Conservation (phyloP, 2,888 invertebrate genomes). For the Cotesia congregata region DNA sequence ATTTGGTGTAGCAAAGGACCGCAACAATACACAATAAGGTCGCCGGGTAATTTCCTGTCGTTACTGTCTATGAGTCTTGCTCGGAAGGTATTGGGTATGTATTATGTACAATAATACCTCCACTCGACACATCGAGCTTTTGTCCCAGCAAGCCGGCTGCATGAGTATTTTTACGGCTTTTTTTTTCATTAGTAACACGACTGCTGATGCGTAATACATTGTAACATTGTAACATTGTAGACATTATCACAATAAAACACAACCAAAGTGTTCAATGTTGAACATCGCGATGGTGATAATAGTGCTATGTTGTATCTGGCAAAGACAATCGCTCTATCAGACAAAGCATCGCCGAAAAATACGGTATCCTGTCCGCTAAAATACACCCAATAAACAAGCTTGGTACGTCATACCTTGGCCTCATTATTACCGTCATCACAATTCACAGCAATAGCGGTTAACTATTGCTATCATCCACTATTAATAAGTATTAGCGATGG, state of each 20-base stretch:
- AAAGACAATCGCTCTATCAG: conserved; percentile 28
- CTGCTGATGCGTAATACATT: conserved; percentile 20
- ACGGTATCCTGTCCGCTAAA: conserved; percentile 30
- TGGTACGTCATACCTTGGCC: no score
- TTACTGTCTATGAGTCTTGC: conserved; percentile 32
- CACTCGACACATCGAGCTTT: conserved; percentile 19
- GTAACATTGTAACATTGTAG: no score
- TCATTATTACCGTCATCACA: no score
- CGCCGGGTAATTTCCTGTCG: conserved; percentile 66
- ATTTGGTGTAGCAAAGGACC: conserved; percentile 43
- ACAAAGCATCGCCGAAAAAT: conserved; percentile 17
- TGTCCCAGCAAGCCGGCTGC: conserved; percentile 8
- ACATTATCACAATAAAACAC: no score
- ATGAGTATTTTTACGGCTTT: conserved; percentile 12
- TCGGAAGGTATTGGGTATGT: not conserved
- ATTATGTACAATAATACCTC: not conserved
- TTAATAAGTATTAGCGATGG: conserved; percentile 12
- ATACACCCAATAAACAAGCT: no score
- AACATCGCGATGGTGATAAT: no score
- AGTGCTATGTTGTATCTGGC: conserved; percentile 19
- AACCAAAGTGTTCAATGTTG: no score
- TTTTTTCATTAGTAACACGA: conserved; percentile 43
- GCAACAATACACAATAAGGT: conserved; percentile 61
- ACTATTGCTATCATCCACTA: not conserved
- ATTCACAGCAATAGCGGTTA: not conserved